These are phyloP conservation scores for Zosterops hypoxanthus DNA, from an alignment of 2,113 vertebrate genomes.

Conservation along the genomic window DNA sequence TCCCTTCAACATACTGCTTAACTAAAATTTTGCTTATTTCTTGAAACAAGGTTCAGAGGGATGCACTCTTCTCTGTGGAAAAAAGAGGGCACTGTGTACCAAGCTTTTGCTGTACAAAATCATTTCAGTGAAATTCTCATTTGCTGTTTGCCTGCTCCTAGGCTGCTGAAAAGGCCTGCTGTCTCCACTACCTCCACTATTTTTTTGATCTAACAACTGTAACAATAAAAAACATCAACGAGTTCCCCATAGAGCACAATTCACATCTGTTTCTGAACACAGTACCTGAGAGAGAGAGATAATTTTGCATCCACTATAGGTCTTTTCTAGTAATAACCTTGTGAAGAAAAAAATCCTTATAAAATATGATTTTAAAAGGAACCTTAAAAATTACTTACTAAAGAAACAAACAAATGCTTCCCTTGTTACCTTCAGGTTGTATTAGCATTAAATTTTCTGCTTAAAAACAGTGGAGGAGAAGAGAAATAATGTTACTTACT, in stretches of 20 bases:
- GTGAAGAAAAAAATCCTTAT: background rate
- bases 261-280: background rate
- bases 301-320: background rate
- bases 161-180: background rate
- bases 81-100: constrained; percentile 68
- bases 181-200: background rate
- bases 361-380: background rate
- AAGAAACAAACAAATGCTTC: background rate
- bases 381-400: background rate
- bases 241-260: background rate
- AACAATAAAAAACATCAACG: background rate
- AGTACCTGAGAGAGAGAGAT: background rate
- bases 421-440: background rate
- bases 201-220: background rate
- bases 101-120: constrained; percentile 14
- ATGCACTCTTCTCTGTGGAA: constrained; percentile 35
- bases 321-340: background rate
- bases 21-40: background rate
- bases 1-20: background rate
- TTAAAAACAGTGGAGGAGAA: background rate
- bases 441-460: background rate
- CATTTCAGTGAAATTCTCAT: background rate
- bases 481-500: background rate
- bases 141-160: background rate
- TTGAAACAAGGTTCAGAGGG: background rate